A percentile compares a stretch with the other conserved stretches of the same genome.
Evolutionary conservation across 2,113 vertebrate genomes (phyloP).

Genomic region (Acinonyx jubatus): DNA sequence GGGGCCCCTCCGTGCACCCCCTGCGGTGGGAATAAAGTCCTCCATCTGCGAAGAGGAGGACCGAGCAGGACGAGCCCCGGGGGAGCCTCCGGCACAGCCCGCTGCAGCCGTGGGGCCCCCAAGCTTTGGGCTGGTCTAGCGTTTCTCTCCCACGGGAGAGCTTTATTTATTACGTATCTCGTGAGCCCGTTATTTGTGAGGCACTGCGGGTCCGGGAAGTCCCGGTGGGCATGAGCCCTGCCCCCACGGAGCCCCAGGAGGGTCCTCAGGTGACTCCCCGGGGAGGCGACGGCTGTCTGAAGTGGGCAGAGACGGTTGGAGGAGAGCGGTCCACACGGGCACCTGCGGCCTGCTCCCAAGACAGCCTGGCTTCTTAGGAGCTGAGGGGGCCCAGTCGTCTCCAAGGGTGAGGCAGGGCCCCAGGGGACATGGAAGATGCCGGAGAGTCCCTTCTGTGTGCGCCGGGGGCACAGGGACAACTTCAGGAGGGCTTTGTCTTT

Average conservation of each 20-base stretch:
- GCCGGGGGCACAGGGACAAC: rapidly evolving
- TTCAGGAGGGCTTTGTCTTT: rapidly evolving
- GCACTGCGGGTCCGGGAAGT: background rate
- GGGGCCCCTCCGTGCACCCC: background rate
- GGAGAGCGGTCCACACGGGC: too few relatives aligned
- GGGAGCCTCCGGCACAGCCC: rapidly evolving
- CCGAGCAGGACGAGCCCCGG: rapidly evolving
- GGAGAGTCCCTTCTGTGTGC: rapidly evolving
- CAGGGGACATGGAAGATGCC: rapidly evolving
- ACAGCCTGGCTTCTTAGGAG: background rate
- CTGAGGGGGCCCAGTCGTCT: rapidly evolving
- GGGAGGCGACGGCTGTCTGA: rapidly evolving
- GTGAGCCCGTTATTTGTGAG: background rate
- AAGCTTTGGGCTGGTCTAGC: background rate
- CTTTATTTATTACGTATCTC: too few relatives aligned
- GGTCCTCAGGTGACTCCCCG: background rate
- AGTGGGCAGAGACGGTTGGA: rapidly evolving
- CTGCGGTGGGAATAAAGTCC: rapidly evolving
- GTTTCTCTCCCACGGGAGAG: background rate
- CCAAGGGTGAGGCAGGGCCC: background rate
- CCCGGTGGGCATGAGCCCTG: background rate
- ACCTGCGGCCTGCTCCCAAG: rapidly evolving
- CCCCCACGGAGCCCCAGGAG: too few relatives aligned
- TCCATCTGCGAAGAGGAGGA: rapidly evolving
- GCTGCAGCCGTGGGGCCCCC: rapidly evolving